Conservation (phyloP, 2,888 invertebrate genomes). For the Dexiosoma caninum region DNA sequence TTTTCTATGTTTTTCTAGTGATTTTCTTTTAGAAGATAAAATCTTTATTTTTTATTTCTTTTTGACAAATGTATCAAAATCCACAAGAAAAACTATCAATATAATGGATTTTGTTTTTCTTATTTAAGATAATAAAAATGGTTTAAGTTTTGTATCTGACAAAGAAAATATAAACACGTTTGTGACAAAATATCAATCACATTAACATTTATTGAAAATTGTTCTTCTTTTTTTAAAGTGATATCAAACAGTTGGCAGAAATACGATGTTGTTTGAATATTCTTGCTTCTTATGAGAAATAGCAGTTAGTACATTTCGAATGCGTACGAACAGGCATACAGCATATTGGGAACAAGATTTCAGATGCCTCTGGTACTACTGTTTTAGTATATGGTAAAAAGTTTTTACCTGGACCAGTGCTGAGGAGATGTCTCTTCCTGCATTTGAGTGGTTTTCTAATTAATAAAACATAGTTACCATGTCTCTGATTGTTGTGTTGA, state of each 20-base stretch:
- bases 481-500: no score
- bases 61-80: neutral
- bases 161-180: slow-evolving; percentile 17
- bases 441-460: no score
- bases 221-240: no score
- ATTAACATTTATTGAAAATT: slow-evolving; percentile 11
- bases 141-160: slow-evolving; percentile 13
- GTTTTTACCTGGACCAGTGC: no score
- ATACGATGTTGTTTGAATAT: neutral
- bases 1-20: neutral
- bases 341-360: no score
- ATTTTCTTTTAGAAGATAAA: neutral
- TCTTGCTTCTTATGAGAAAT: neutral
- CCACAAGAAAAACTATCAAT: slow-evolving; percentile 42
- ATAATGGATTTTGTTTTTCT: slow-evolving; percentile 45
- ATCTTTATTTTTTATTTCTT: neutral
- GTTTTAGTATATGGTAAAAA: no score
- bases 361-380: no score
- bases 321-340: no score
- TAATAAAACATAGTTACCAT: no score
- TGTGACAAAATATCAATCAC: slow-evolving; percentile 47
- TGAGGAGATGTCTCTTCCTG: no score
- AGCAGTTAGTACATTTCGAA: no score
- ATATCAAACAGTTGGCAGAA: no score
- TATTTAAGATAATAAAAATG: slow-evolving; percentile 30